Percentiles rank a stretch among this genome's conserved stretches.
Conservation (phyloP, 64 coral and sea anemone species). For the Actinia tenebrosa region DNA sequence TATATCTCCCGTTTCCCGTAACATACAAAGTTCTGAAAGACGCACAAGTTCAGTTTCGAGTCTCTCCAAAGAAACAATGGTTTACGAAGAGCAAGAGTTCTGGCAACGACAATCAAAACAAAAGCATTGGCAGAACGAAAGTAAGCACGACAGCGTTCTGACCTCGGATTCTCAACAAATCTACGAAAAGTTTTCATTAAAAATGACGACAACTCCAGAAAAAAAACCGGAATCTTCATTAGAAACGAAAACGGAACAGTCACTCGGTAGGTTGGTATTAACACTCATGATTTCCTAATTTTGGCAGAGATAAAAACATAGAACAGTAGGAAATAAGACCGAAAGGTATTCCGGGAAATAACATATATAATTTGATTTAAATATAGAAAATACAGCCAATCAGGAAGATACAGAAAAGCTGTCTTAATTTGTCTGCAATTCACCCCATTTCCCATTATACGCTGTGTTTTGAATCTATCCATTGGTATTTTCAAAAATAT, state of each 20-base stretch:
- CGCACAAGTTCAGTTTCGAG: slow-evolving; percentile 52
- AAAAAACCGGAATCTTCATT: neutral
- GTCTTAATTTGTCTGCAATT: too few relatives aligned
- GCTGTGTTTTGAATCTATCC: too few relatives aligned
- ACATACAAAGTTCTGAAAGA: slow-evolving; percentile 49
- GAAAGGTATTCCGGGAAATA: too few relatives aligned
- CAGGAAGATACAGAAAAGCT: too few relatives aligned
- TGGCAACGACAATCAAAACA: neutral
- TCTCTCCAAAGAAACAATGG: neutral
- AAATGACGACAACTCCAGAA: neutral
- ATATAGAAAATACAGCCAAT: too few relatives aligned
- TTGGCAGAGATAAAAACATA: too few relatives aligned
- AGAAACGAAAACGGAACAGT: neutral
- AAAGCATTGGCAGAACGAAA: neutral
- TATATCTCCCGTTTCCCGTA: slow-evolving; percentile 25
- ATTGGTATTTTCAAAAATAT: too few relatives aligned
- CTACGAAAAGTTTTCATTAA: neutral
- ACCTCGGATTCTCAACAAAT: neutral
- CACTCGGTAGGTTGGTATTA: neutral
- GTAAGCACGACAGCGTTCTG: neutral
- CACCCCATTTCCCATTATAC: too few relatives aligned
- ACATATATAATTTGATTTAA: too few relatives aligned
- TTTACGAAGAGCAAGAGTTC: neutral
- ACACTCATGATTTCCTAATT: neutral
- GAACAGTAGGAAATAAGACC: too few relatives aligned